phyloP scores from a whole-genome alignment of 2,113 vertebrate species.

The Nematolebias whitei region DNA sequence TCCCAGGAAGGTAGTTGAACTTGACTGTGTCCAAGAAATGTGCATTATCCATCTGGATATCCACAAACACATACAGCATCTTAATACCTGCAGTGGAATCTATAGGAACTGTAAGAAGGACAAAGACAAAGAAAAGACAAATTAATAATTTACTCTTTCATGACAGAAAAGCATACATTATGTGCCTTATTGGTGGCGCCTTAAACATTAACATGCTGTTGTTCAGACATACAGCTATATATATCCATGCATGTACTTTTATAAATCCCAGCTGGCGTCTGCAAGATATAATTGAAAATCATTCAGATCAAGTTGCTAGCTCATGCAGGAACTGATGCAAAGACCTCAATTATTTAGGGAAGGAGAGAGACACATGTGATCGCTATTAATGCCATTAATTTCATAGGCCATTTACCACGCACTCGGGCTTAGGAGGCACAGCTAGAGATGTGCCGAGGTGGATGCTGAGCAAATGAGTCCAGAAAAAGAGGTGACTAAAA shows the following conservation, averaged over 20 bases:
- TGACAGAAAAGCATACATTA: slow-evolving; percentile 45
- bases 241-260: slow-evolving; percentile 1
- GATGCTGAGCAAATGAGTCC: slow-evolving; percentile 34
- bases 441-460: slow-evolving; percentile 28
- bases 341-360: slow-evolving; percentile 70
- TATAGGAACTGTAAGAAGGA: slow-evolving; percentile 86
- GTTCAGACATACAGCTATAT: slow-evolving; percentile 11
- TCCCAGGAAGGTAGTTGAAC: slow-evolving; percentile 86
- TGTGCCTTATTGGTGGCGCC: slow-evolving; percentile 48
- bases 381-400: slow-evolving; percentile 78
- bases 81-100: slow-evolving; percentile 88
- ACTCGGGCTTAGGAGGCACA: slow-evolving; percentile 28
- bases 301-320: slow-evolving; percentile 18
- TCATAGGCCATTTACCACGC: slow-evolving; percentile 74
- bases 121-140: slow-evolving; percentile 34
- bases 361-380: slow-evolving; percentile 61
- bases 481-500: slow-evolving; percentile 34
- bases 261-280: neutral
- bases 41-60: slow-evolving; percentile 92
- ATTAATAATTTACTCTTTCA: slow-evolving; percentile 61
- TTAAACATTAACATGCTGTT: slow-evolving; percentile 34
- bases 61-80: slow-evolving; percentile 97
- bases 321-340: slow-evolving; percentile 51
- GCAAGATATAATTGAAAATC: slow-evolving; percentile 34
- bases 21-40: slow-evolving; percentile 93